These are phyloP conservation scores for Natator depressus DNA, from an alignment of 2,113 vertebrate genomes.

Conservation along the genomic window DNA sequence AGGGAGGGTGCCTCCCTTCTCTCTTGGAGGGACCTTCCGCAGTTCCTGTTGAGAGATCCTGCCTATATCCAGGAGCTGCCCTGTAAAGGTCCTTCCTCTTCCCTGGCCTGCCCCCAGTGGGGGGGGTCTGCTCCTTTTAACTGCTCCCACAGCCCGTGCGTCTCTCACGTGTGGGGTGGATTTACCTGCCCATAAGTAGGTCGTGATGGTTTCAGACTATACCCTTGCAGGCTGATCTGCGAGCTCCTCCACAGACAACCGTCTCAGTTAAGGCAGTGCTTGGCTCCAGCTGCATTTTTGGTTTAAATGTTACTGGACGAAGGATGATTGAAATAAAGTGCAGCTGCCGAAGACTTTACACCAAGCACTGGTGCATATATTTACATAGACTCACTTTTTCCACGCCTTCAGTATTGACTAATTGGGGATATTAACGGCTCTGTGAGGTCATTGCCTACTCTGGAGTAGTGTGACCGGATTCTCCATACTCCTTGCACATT, in stretches of 20 bases:
- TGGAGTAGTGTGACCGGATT: not conserved
- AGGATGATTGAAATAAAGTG: not conserved
- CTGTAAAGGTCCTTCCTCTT: no score
- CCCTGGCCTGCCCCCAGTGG: no score
- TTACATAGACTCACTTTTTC: not conserved
- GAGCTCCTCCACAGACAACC: not conserved
- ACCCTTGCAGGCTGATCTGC: no score
- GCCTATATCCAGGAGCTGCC: no score
- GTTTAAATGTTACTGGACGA: not conserved
- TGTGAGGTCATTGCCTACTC: not conserved
- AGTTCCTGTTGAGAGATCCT: no score
- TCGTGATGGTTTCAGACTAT: not conserved
- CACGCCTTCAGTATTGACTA: not conserved
- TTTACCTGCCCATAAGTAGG: not conserved
- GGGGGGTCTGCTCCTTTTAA: no score
- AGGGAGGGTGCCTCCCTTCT: no score
- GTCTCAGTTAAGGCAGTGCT: not conserved
- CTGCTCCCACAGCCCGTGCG: no score
- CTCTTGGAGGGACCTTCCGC: no score
- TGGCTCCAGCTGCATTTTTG: not conserved
- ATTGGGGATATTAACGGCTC: not conserved
- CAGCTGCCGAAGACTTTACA: not conserved
- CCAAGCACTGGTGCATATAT: not conserved
- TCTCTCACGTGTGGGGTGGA: not conserved
- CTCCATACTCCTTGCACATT: not conserved